Evolutionary conservation across 2,113 vertebrate genomes (phyloP), one percentile per base, ranked within the genome.

Genomic region (Lasiurus cinereus): DNA sequence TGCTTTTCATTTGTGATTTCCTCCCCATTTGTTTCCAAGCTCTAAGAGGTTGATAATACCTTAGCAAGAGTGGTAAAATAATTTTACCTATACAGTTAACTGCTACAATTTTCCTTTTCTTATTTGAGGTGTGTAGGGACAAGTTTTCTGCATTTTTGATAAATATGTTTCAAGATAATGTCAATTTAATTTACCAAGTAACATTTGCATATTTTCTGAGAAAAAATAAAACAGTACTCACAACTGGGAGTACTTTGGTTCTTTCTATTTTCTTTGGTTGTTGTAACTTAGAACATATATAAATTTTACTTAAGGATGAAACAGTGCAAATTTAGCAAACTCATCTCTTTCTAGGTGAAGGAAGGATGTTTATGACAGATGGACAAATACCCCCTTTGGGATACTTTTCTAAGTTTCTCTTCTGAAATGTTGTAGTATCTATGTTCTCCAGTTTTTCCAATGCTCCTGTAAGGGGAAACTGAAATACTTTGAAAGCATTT

Each of bases 401-500:
- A 83, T 59, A 59, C 22, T 27, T 88, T 85, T 94, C 64, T 10
- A 59, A 59, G 66, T 74, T 8, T 59, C n/a, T 83, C 50, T 88
- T 83, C 11, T 78, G n/a, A 82, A 87, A 33, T 82, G 43, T 89
- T 86, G 6, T 5, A 56, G 1, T 83, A n/a, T 91, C 73, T 89
- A 0, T 95, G 27, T 79, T 93, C 73, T 91, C 90, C 50, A 83
- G 19, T 27, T 93, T 11, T 74, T 78, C 73, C 46, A 90, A 0
- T 72, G 56, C 7, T 77, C 8, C 83, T 74, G 29, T 8, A 39
- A 13, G 52, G 29, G 27, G 14, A 93, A 95, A 74, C 72, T 80
- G 46, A 83, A 96, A 83, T 95, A 94, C 31, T 64, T 88, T 39
- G 56, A 93, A 94, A 96, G 31, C 12, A 83, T 83, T 90, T 91